Conservation (phyloP, 2,888 invertebrate species). For the Spilarctia lutea region DNA sequence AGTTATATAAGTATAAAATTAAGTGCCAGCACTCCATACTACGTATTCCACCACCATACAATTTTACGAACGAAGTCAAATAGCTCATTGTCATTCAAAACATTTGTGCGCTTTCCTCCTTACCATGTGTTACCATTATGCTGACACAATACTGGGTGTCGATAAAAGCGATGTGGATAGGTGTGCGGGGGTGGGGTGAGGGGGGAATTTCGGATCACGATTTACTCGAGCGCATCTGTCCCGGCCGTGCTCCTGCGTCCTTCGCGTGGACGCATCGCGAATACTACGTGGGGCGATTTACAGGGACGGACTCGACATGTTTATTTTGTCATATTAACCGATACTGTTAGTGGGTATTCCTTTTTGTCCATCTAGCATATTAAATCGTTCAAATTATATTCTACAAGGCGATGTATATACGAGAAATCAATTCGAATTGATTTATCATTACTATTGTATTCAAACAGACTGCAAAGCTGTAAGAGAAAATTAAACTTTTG, state of each 20-base stretch:
- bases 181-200: constrained; percentile 37
- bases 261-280: constrained; percentile 71
- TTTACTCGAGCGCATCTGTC: constrained; percentile 79
- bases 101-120: constrained; percentile 61
- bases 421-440: not conserved
- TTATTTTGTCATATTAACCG: not conserved
- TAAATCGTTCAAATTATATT: not conserved
- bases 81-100: constrained; percentile 65
- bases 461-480: not conserved
- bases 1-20: not conserved
- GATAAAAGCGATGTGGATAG: constrained; percentile 51
- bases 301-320: constrained; percentile 61
- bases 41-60: constrained; percentile 51
- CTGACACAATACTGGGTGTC: constrained; percentile 64
- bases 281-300: constrained; percentile 55
- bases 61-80: constrained; percentile 57
- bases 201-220: constrained; percentile 68
- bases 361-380: not conserved
- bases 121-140: constrained; percentile 67
- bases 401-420: not conserved
- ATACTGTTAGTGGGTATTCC: no score
- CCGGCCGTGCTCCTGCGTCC: constrained; percentile 73
- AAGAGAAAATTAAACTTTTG: not conserved
- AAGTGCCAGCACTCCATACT: constrained; percentile 25
- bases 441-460: not conserved